phyloP scores from a whole-genome alignment of 2,888 invertebrate genomes.

The Deilephila elpenor region DNA sequence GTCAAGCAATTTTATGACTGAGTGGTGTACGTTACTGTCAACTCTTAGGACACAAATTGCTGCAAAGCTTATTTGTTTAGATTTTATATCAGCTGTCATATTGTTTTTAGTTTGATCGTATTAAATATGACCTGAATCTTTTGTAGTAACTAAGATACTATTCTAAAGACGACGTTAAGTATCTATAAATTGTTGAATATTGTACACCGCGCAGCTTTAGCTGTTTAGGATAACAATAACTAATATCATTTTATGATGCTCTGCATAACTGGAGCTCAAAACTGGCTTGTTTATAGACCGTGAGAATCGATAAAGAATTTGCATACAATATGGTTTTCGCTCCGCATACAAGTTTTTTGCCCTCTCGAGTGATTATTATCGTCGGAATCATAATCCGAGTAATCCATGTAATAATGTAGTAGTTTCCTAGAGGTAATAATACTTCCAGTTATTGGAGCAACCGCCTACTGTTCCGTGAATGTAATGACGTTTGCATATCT shows the following conservation, averaged over 20 bases:
- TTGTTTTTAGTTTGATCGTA: not conserved
- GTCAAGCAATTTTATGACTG: not conserved
- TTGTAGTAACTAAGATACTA: too few relatives aligned
- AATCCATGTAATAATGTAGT: too few relatives aligned
- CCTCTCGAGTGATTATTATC: not conserved
- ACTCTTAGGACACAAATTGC: not conserved
- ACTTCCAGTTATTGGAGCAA: not conserved
- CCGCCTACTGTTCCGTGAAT: conserved; percentile 1
- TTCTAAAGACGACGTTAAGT: too few relatives aligned
- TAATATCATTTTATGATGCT: too few relatives aligned
- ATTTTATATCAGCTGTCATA: not conserved
- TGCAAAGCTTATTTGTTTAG: not conserved
- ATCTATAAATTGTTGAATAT: too few relatives aligned
- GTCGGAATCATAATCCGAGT: not conserved
- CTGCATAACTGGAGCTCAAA: not conserved
- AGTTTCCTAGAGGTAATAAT: not conserved
- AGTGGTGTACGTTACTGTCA: not conserved
- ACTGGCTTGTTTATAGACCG: not conserved
- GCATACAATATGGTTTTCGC: not conserved
- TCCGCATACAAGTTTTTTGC: not conserved
- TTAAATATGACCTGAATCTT: not conserved
- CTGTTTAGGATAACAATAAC: too few relatives aligned
- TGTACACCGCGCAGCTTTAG: too few relatives aligned
- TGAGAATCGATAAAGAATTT: not conserved
- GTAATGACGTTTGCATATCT: not conserved